A percentile compares a stretch with the other conserved stretches of the same genome.
These are phyloP conservation scores for Pomacea canaliculata DNA, from an alignment of 2,888 invertebrate genomes.

Conservation along the genomic window DNA sequence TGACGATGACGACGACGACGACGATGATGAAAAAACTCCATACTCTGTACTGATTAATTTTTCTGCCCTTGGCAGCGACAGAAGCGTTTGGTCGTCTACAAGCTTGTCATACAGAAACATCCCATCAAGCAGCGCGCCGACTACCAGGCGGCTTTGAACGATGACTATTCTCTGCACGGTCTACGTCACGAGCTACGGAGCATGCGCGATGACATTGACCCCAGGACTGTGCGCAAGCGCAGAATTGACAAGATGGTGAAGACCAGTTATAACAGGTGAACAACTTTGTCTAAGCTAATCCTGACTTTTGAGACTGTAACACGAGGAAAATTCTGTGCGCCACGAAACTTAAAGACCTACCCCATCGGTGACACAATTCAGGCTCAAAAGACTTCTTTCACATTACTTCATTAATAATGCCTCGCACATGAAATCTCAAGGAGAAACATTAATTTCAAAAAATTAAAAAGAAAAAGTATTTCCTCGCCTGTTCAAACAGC, in stretches of 20 bases:
- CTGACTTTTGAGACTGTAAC: too few relatives aligned
- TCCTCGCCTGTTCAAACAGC: too few relatives aligned
- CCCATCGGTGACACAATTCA: too few relatives aligned
- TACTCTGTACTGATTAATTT: neutral
- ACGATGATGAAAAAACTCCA: neutral
- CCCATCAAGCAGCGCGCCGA: conserved; percentile 37
- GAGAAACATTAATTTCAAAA: too few relatives aligned
- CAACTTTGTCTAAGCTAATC: neutral
- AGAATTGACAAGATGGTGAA: conserved; percentile 38
- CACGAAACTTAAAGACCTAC: too few relatives aligned
- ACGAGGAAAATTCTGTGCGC: too few relatives aligned
- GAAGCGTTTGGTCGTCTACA: conserved; percentile 42
- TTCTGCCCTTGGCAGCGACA: conserved; percentile 1
- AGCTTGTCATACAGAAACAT: conserved; percentile 44
- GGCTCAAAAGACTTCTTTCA: too few relatives aligned
- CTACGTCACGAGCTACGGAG: conserved; percentile 44
- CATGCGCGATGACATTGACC: conserved; percentile 45
- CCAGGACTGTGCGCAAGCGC: conserved; percentile 41
- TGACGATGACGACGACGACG: neutral
- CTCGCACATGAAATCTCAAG: too few relatives aligned
- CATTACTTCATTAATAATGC: too few relatives aligned
- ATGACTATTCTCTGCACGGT: conserved; percentile 40
- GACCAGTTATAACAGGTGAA: conserved; percentile 32
- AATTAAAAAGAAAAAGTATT: too few relatives aligned
- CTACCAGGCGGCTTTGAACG: conserved; percentile 44